These are phyloP conservation scores for Prosapia bicincta DNA, from an alignment of 2,888 invertebrate genomes.

Conservation along the genomic window DNA sequence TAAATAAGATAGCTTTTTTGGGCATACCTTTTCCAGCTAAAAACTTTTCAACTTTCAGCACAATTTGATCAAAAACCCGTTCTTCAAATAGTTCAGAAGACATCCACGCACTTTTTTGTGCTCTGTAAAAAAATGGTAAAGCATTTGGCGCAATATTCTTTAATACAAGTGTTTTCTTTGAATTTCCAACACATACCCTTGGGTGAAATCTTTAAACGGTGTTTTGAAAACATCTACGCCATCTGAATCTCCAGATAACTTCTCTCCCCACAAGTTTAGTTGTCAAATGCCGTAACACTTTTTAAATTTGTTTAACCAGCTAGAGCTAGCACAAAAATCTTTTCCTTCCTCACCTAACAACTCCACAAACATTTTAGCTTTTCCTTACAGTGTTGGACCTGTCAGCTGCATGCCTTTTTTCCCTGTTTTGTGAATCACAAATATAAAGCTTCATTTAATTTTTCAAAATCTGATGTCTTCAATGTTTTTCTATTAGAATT, in stretches of 20 bases:
- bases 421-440: not conserved
- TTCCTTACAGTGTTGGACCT: not conserved
- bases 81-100: not conserved
- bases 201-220: not conserved
- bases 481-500: constrained; percentile 9
- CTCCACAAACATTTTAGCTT: not conserved
- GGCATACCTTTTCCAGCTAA: not conserved
- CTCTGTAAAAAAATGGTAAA: not conserved
- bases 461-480: not conserved
- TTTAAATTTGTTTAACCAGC: not conserved
- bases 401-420: not conserved
- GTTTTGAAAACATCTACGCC: not conserved
- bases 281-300: not conserved
- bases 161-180: not conserved
- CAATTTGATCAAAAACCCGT: not conserved
- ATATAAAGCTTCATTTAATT: not conserved
- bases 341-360: constrained; percentile 2
- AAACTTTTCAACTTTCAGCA: not conserved
- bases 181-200: not conserved
- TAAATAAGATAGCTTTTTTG: not conserved
- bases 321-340: not conserved
- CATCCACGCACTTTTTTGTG: not conserved
- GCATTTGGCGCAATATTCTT: not conserved
- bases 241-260: not conserved
- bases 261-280: not conserved